Percentiles rank a stretch among this genome's conserved stretches.
phyloP scores from a whole-genome alignment of 2,797 vertebrate genomes.

The Chrosomus eos region DNA sequence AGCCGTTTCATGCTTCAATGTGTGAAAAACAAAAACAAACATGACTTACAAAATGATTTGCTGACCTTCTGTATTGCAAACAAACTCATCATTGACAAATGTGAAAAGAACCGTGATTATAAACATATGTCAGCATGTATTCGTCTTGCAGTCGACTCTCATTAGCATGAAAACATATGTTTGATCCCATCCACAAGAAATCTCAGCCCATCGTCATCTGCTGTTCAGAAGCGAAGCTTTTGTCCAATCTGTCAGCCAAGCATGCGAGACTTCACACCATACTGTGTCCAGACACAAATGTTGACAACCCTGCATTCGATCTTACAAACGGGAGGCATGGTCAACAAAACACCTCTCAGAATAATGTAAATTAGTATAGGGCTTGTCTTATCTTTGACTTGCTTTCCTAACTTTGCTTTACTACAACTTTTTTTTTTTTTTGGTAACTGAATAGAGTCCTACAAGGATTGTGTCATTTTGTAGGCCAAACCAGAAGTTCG shows the following conservation, averaged over 20 bases:
- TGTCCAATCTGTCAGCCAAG: conserved; percentile 25
- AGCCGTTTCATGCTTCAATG: neutral
- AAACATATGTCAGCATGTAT: conserved; percentile 80
- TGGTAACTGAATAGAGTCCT: neutral
- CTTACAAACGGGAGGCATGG: conserved; percentile 2
- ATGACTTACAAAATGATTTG: neutral
- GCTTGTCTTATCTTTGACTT: neutral
- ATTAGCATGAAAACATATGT: conserved; percentile 82
- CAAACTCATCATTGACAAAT: neutral
- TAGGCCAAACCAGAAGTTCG: neutral
- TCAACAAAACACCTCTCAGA: neutral
- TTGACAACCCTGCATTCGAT: neutral
- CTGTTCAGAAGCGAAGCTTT: conserved; percentile 49
- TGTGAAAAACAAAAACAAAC: conserved; percentile 1
- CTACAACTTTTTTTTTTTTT: neutral
- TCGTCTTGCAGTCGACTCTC: conserved; percentile 81
- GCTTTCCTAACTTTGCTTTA: neutral
- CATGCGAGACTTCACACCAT: conserved; percentile 6
- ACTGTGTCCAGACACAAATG: conserved; percentile 33
- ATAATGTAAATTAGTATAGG: neutral
- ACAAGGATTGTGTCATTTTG: neutral
- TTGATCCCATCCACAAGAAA: conserved; percentile 77
- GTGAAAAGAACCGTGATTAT: conserved; percentile 40
- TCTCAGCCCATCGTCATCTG: conserved; percentile 72
- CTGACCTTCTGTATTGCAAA: neutral